Evolutionary conservation across 2,113 vertebrate genomes (phyloP).

Genomic region (Dasypus novemcinctus): DNA sequence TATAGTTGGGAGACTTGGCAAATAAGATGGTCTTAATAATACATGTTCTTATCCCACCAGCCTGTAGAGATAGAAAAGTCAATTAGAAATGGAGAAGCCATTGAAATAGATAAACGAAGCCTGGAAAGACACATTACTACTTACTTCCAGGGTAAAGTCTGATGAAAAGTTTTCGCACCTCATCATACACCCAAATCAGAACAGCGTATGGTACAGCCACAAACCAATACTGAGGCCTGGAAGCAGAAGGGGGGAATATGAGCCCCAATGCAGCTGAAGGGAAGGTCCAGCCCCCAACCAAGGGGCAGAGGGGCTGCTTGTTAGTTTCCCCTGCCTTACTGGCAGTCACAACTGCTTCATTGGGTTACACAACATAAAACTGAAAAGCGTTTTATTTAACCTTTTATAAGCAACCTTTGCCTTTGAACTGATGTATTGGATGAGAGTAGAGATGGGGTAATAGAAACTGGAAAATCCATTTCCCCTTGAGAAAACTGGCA

Average conservation of each 20-base stretch:
- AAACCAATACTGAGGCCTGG: constrained; percentile 88
- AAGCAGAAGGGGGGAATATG: background rate
- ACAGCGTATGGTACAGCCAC: constrained; percentile 82
- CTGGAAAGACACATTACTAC: constrained; percentile 47
- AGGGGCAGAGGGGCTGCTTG: background rate
- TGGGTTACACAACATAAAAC: background rate
- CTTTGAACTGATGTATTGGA: background rate
- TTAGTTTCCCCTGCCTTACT: background rate
- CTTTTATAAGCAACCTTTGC: background rate
- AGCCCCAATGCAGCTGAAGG: background rate
- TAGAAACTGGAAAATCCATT: background rate
- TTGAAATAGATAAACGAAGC: background rate
- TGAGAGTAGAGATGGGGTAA: background rate
- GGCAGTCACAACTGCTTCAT: background rate
- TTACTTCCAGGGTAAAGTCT: constrained; percentile 87
- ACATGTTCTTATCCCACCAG: constrained; percentile 90
- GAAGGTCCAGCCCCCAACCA: fast-evolving
- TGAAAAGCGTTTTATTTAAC: background rate
- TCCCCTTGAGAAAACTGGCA: background rate
- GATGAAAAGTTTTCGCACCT: constrained; percentile 86
- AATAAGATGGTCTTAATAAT: constrained; percentile 78
- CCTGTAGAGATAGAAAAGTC: constrained; percentile 70
- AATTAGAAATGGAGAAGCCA: background rate
- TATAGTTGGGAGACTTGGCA: background rate
- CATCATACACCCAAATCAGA: constrained; percentile 88